Conservation (phyloP, 2,113 vertebrate species). For the Ondatra zibethicus region DNA sequence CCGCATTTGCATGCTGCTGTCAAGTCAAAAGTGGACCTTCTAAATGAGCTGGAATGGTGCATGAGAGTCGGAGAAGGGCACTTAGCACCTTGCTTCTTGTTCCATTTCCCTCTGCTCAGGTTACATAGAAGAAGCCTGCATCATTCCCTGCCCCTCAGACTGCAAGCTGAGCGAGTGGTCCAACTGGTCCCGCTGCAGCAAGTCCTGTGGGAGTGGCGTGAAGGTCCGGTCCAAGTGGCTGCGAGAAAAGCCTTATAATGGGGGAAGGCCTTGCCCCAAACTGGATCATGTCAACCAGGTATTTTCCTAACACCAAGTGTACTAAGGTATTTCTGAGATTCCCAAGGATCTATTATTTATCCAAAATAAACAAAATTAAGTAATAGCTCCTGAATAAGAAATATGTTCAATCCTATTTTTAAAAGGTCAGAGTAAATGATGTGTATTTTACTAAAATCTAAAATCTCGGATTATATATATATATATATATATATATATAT, state of each 20-base stretch:
- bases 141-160: conserved; percentile 97
- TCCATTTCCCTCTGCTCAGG: conserved; percentile 84
- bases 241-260: conserved; percentile 97
- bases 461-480: neutral
- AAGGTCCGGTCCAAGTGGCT: conserved; percentile 99
- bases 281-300: conserved; percentile 99
- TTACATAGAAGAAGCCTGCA: conserved; percentile 98
- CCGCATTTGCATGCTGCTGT: conserved; percentile 75
- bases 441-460: neutral
- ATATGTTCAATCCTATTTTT: neutral
- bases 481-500: too few relatives aligned
- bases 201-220: conserved; percentile 98
- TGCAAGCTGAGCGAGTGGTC: conserved; percentile 99
- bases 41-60: conserved; percentile 69
- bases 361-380: neutral
- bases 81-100: conserved; percentile 41
- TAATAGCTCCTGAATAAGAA: neutral
- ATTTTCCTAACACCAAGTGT: conserved; percentile 37
- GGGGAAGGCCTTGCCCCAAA: conserved; percentile 97
- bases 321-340: neutral
- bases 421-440: neutral
- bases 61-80: conserved; percentile 48
- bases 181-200: conserved; percentile 98
- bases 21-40: conserved; percentile 73
- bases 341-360: neutral